Base-by-base conservation (phyloP, 1,140 invertebrate genomes). In the Andricus grossulariae region DNA sequence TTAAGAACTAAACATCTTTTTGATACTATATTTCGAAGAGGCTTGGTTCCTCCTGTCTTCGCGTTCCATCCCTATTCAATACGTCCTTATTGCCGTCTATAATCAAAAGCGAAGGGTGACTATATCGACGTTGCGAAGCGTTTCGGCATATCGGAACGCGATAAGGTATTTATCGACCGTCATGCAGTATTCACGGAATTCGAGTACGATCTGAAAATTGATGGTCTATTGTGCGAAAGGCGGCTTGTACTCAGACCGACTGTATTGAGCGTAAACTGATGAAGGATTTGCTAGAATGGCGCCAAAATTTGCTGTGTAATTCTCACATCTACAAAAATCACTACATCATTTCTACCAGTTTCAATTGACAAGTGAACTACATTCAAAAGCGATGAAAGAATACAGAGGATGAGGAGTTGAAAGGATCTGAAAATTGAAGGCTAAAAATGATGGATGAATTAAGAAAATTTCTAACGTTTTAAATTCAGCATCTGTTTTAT, bases 81-180 rank as follows among this genome's bases (percentile, higher is more conserved):
- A 66, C 5, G 25, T 66, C 25, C 60, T 66, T 66, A 66, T 66
- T 66, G 60, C 60, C 15, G 32, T 18, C 11, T 32, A 15, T 60
- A 66, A 21, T 66, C 60, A 16, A 45, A 25, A 66, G 60, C 39
- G 39, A n/a, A 39, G 60, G 25, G 32, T 21, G 32, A 18, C 25
- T 66, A 66, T 66, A 66, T 66, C 39, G 60, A 32, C 60, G 39
- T 66, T 66, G 39, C 60, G 45, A 66, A 66, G 25, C 60, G 60
- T 45, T 66, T 66, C 3, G 15, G 60, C 32, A 66, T 66, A 66
- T 39, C 60, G 74, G 49, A 39, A 45, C 54, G 70, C 72, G 60
- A 75, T 77, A 73, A 75, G 79, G 79, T 80, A 80, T 80, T 80
- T 80, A 80, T 78, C 79, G 73, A 16, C 51, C 71, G 66, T 74